Conservation (phyloP, 2,797 vertebrate genomes). For the Rhabdophis nuchalis region DNA sequence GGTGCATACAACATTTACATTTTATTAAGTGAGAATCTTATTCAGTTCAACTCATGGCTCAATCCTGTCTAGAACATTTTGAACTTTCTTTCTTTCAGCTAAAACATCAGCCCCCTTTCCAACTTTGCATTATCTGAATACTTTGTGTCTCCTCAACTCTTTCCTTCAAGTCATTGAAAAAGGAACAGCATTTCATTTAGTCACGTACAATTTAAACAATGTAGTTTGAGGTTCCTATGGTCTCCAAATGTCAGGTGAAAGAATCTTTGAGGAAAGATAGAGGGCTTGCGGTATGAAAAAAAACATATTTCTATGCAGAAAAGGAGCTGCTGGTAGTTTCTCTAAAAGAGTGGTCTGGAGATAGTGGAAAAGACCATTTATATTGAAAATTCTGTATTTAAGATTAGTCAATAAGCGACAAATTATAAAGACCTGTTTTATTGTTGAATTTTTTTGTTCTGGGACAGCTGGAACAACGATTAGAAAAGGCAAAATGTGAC, state of each 20-base stretch:
- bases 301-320: not conserved
- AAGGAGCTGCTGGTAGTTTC: not conserved
- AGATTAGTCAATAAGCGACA: not conserved
- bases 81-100: too few relatives aligned
- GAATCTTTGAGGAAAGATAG: too few relatives aligned
- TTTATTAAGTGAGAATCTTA: too few relatives aligned
- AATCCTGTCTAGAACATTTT: too few relatives aligned
- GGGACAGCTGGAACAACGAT: not conserved
- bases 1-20: too few relatives aligned
- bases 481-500: not conserved
- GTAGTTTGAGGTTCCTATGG: not conserved
- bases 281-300: not conserved
- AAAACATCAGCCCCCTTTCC: too few relatives aligned
- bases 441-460: not conserved
- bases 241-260: not conserved
- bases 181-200: not conserved
- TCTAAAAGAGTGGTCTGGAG: not conserved
- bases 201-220: not conserved
- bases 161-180: too few relatives aligned
- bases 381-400: not conserved
- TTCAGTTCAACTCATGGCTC: too few relatives aligned
- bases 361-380: not conserved
- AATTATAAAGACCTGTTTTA: not conserved
- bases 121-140: too few relatives aligned
- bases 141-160: too few relatives aligned